These are phyloP conservation scores for Pelmatolapia mariae DNA, from an alignment of 2,113 vertebrate species.

Conservation along the genomic window DNA sequence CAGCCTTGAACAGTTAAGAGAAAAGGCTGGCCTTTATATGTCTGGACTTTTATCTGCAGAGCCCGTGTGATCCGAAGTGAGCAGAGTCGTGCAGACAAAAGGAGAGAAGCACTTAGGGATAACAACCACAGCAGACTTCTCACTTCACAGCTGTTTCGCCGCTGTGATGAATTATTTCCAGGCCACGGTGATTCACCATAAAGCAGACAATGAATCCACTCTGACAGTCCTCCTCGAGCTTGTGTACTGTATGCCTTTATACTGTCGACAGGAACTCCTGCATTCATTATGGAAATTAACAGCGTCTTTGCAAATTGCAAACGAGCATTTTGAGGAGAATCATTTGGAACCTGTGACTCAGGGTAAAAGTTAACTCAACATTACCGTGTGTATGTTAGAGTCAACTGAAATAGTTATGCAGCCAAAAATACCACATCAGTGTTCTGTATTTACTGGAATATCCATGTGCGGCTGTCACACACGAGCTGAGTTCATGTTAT, in stretches of 20 bases:
- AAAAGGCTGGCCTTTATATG: slow-evolving; percentile 43
- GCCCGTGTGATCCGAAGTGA: slow-evolving; percentile 1
- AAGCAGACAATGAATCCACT: slow-evolving; percentile 40
- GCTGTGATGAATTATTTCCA: slow-evolving; percentile 61
- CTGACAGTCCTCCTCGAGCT: slow-evolving; percentile 27
- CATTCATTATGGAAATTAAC: slow-evolving; percentile 20
- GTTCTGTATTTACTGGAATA: background rate
- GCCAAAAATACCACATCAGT: background rate
- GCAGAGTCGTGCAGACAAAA: slow-evolving; percentile 31
- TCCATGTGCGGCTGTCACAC: background rate
- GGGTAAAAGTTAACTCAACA: background rate
- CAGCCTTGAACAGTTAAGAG: background rate
- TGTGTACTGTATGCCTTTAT: slow-evolving; percentile 4
- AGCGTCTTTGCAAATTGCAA: slow-evolving; percentile 3
- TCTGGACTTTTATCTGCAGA: background rate
- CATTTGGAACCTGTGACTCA: background rate
- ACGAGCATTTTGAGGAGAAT: background rate
- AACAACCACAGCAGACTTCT: slow-evolving; percentile 31
- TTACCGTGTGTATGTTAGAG: background rate
- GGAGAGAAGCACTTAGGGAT: slow-evolving; percentile 36
- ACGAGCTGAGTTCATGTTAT: background rate
- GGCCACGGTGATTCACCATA: slow-evolving; percentile 31
- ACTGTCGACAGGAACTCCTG: background rate
- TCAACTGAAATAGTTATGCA: background rate
- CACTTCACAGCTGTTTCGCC: slow-evolving; percentile 40